Evolutionary conservation across 2,113 vertebrate genomes (phyloP).

Genomic region (Thalassoma bifasciatum): DNA sequence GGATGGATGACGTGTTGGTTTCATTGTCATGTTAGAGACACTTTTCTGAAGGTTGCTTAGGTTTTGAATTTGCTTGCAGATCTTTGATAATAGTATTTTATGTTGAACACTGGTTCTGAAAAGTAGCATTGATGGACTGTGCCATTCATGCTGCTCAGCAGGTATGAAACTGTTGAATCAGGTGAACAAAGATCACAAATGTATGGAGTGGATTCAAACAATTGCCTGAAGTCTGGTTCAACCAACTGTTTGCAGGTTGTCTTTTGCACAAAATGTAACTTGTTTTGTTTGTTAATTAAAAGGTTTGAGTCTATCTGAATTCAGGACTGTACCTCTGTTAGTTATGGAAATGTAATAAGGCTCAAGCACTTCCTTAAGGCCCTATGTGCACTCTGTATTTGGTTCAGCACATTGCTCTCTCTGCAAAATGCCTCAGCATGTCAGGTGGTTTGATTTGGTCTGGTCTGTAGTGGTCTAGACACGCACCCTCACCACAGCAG

Average conservation of each 20-base stretch:
- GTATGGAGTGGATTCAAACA: too few species aligned
- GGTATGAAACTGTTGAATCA: background rate
- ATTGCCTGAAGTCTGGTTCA: too few species aligned
- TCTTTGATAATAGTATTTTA: background rate
- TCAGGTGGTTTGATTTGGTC: conserved; percentile 47
- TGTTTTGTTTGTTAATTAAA: background rate
- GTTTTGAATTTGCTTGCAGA: background rate
- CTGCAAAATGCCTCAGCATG: conserved; percentile 9
- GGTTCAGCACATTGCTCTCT: background rate
- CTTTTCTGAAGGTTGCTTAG: conserved; percentile 16
- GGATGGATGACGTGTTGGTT: conserved; percentile 43
- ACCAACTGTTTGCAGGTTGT: too few species aligned
- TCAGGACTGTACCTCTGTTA: background rate
- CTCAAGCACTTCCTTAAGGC: background rate
- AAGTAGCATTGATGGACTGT: background rate
- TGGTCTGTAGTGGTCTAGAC: conserved; percentile 40
- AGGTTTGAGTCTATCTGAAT: background rate
- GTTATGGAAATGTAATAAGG: too few species aligned
- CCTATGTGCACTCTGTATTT: background rate
- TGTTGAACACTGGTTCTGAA: too few species aligned
- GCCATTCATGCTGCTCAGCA: background rate
- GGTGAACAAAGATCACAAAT: too few species aligned
- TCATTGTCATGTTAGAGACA: background rate
- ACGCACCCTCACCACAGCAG: conserved; percentile 18
- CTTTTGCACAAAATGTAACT: too few species aligned